These are phyloP conservation scores for Setipinna tenuifilis DNA, from an alignment of 2,797 vertebrate genomes.

Conservation along the genomic window DNA sequence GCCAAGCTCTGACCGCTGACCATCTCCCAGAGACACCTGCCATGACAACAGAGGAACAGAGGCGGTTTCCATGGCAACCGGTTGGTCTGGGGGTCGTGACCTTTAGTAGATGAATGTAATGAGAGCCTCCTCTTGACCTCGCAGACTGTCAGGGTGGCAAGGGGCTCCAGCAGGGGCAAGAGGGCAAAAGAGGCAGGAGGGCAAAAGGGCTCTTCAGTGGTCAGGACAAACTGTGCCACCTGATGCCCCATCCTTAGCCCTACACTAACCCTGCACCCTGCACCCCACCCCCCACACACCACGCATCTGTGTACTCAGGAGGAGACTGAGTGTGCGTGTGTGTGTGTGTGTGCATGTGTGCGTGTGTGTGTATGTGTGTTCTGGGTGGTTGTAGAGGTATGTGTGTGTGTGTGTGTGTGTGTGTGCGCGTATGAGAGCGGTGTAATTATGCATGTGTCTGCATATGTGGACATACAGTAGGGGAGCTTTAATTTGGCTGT, in stretches of 20 bases:
- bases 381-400: too few relatives aligned
- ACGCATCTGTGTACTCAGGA: too few relatives aligned
- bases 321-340: not conserved
- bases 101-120: constrained; percentile 46
- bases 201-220: not conserved
- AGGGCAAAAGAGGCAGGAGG: not conserved
- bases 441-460: not conserved
- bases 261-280: not conserved
- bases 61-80: constrained; percentile 45
- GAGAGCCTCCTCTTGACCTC: constrained; percentile 23
- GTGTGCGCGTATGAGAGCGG: not conserved
- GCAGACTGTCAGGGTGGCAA: not conserved
- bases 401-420: too few relatives aligned
- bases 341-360: not conserved
- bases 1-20: constrained; percentile 21
- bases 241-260: not conserved
- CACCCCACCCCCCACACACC: not conserved
- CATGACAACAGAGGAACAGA: constrained; percentile 32
- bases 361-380: too few relatives aligned
- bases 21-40: not conserved
- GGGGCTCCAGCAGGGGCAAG: not conserved
- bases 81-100: constrained; percentile 40
- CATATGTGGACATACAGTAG: not conserved
- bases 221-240: not conserved
- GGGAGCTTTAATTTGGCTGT: not conserved